Base-by-base conservation (phyloP, 1,140 invertebrate genomes). In the Sminthurides bifidus region DNA sequence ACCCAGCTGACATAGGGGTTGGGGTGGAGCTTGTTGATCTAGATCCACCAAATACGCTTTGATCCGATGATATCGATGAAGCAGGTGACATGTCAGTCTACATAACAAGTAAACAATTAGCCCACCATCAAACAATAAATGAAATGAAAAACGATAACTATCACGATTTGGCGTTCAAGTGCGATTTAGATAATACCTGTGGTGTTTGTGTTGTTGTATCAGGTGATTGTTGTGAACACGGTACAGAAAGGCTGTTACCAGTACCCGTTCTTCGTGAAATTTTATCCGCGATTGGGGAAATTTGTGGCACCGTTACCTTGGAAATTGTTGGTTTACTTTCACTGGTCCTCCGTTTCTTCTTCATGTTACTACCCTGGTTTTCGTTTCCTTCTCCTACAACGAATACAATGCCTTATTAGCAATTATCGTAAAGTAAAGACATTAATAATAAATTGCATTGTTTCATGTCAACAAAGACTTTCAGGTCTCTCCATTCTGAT, bases 161-260 rank as follows among this genome's bases (percentile, higher is more conserved):
- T n/a, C n/a, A n/a, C n/a, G n/a, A n/a, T n/a, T n/a, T n/a, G n/a
- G n/a, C n/a, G n/a, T n/a, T n/a, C n/a, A n/a, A n/a, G n/a, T n/a
- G n/a, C n/a, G n/a, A n/a, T n/a, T n/a, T n/a, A n/a, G n/a, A n/a
- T n/a, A n/a, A n/a, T n/a, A 64, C 63, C 59, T 65, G 63, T 17
- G 63, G 59, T 24, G 63, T 64, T 57, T 65, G 63, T 30, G 63
- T 65, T 12, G 63, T 65, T 23, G 63, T 65, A 44, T 65, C 63
- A 12, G 63, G 63, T 17, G 51, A 55, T 41, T 65, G 63, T 48
- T 65, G 63, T 29, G 59, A 59, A 44, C 59, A 65, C 23, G 63
- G 63, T 33, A 65, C 58, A 12, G 59, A 44, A 37, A 65, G 56
- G 55, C 58, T 58, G 24, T 52, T 51, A 41, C 53, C 26, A 41